Evolutionary conservation across 2,113 vertebrate genomes (phyloP).

Genomic region (Petroica traversi): DNA sequence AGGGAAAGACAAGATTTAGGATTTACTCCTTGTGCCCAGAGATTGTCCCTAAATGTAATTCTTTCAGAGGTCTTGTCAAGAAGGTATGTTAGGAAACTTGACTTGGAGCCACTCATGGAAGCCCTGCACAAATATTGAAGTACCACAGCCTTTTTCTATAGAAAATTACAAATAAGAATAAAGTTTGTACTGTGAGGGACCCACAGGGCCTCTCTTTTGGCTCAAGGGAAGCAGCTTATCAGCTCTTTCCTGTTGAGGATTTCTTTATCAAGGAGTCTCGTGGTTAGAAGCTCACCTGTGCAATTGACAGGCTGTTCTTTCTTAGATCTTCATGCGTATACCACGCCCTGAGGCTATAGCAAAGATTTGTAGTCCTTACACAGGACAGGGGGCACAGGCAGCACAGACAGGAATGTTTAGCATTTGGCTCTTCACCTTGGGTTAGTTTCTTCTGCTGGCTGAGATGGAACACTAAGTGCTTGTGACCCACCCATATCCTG

Average conservation of each 20-base stretch:
- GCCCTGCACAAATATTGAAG: not conserved
- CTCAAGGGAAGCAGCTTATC: not conserved
- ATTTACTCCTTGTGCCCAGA: fast-evolving
- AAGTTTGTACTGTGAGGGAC: not conserved
- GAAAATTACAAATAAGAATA: not conserved
- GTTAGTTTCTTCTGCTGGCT: not conserved
- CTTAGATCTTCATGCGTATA: not conserved
- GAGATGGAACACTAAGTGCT: not conserved
- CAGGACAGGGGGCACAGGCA: not conserved
- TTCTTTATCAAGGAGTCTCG: not conserved
- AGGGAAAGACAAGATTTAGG: not conserved
- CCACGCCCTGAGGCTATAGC: not conserved
- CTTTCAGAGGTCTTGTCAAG: not conserved
- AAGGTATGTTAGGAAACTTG: not conserved
- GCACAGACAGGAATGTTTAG: not conserved
- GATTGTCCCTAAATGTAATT: not conserved
- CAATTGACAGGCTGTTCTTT: not conserved
- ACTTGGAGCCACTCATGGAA: not conserved
- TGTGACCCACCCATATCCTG: not conserved
- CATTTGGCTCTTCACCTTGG: not conserved
- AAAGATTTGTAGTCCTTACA: not conserved
- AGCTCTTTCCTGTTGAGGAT: not conserved
- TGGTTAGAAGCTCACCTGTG: not conserved
- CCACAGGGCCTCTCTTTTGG: not conserved
- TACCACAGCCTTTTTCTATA: not conserved